Evolutionary conservation across 1,140 invertebrate species (phyloP), one percentile per base, ranked within the genome.

Genomic region (Philaenus spumarius): DNA sequence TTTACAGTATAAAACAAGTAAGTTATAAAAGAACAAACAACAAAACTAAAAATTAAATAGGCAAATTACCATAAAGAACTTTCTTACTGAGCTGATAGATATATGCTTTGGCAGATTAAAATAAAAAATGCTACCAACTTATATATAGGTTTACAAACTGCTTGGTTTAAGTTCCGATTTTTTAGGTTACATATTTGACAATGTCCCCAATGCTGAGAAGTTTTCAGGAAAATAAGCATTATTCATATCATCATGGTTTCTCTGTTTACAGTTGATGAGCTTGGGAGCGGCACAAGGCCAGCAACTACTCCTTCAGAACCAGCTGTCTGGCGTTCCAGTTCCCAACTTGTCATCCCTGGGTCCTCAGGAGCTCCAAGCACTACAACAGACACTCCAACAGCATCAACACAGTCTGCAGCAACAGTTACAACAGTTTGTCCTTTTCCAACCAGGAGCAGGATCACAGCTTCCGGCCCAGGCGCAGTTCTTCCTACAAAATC

Each of bases 401-500:
- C 82, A 85, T 55, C 81, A 85, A 15, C 80, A 83, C 35, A 79
- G 77, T 22, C 73, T 84, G 12, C 78, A 84, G 46, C 83, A 85
- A 57, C 82, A 85, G 55, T 69, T 89, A 26, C 87, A 89, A 65
- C 86, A 89, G 64, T 79, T 88, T 48, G 80, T 87, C 1, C 80
- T 89, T 72, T 79, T 89, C 64, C 84, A 83, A 61, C 77, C 60
- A 34, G 6, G 80, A 62, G 59, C 72, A 48, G 61, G 73, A 7
- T 75, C 72, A 14, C 74, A 52, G 71, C 72, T 58, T 71, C 73
- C 55, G 70, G 79, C 50, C 76, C 79, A 86, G 63, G 78, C 84
- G 17, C 86, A 87, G 70, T 84, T 89, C 61, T 84, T 90, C 69
- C 73, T 91, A 15, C 87, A 89, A 68, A 90, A 88, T 77, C 87